Conservation (phyloP, 2,797 vertebrate genomes). For the Phaenicophaeus curvirostris region DNA sequence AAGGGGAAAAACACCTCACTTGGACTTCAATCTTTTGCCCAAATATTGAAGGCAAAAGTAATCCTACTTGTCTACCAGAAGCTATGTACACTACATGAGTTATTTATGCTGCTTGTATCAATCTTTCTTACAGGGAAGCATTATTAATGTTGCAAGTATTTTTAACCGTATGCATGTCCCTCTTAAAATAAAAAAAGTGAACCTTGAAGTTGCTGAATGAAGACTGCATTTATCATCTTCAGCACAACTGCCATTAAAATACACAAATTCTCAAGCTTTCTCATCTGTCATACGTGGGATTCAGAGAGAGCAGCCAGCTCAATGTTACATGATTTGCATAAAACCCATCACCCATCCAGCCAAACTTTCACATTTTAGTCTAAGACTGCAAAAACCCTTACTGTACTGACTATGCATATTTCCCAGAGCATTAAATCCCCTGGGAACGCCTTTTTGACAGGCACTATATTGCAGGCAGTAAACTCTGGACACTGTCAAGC, state of each 20-base stretch:
- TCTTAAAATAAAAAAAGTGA: slow-evolving; percentile 33
- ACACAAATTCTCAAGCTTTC: slow-evolving; percentile 47
- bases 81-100: neutral
- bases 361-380: slow-evolving; percentile 31
- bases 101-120: neutral
- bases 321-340: slow-evolving; percentile 29
- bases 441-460: fast-evolving
- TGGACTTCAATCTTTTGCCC: neutral
- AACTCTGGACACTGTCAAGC: fast-evolving
- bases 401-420: slow-evolving; percentile 26
- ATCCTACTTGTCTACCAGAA: fast-evolving
- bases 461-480: fast-evolving
- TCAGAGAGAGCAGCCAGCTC: neutral
- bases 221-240: slow-evolving; percentile 71
- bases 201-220: slow-evolving; percentile 63
- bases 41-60: neutral
- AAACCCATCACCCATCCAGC: slow-evolving; percentile 8
- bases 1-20: neutral
- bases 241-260: slow-evolving; percentile 38
- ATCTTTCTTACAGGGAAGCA: neutral
- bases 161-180: slow-evolving; percentile 8
- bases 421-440: slow-evolving; percentile 33
- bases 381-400: slow-evolving; percentile 2
- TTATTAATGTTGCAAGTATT: neutral
- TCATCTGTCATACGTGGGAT: slow-evolving; percentile 43